phyloP scores from a whole-genome alignment of 92 coral and sea anemone genomes.

The Paramuricea clavata region DNA sequence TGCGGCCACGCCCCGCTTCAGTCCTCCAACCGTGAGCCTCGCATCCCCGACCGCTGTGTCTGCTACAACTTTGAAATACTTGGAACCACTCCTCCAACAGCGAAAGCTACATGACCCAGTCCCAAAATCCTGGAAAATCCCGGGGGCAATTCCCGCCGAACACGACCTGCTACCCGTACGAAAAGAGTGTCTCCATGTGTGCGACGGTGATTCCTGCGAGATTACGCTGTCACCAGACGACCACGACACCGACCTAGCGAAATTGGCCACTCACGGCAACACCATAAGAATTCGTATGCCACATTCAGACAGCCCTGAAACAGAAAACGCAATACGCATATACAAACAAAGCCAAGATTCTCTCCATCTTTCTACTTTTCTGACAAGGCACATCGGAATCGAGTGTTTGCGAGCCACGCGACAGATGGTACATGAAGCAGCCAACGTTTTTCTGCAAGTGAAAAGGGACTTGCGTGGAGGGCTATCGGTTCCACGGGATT shows the following conservation, averaged over 20 bases:
- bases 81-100: not conserved
- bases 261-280: not conserved
- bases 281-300: not conserved
- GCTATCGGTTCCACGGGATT: not conserved
- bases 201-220: slow-evolving; percentile 3
- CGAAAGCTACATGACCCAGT: not conserved
- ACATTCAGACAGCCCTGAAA: not conserved
- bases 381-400: not conserved
- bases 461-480: not conserved
- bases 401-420: not conserved
- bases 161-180: not conserved
- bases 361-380: not conserved
- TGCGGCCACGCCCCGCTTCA: not conserved
- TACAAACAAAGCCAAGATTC: not conserved
- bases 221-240: not conserved
- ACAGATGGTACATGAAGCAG: not conserved
- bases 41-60: not conserved
- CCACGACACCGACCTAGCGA: not conserved
- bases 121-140: not conserved
- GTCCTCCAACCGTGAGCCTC: not conserved
- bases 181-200: not conserved
- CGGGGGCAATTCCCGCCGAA: not conserved
- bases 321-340: not conserved
- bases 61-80: not conserved
- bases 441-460: not conserved